Conservation (phyloP, 2,113 vertebrate genomes). For the Dasyornis broadbenti region DNA sequence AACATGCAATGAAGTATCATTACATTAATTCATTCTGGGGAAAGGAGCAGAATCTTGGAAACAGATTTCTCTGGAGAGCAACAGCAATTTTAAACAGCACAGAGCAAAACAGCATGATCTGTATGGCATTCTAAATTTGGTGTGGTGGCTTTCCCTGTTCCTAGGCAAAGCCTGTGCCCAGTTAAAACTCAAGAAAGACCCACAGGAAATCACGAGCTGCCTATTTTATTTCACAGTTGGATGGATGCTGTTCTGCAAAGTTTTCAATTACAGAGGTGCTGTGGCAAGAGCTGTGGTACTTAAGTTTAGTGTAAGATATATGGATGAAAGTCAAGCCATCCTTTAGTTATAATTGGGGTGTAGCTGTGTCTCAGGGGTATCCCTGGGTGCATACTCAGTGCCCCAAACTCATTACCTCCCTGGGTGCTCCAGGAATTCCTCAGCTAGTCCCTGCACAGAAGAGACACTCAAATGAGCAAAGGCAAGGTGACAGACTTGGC, state of each 20-base stretch:
- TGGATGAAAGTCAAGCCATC: neutral
- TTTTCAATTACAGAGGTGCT: neutral
- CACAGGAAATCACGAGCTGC: neutral
- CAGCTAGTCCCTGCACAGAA: neutral
- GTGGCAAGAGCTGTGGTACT: neutral
- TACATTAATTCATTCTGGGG: neutral
- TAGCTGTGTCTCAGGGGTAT: neutral
- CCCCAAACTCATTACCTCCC: neutral
- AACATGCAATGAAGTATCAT: neutral
- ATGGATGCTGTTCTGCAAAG: neutral
- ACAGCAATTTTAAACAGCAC: neutral
- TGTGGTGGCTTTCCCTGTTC: neutral
- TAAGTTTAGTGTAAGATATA: neutral
- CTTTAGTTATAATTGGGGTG: neutral
- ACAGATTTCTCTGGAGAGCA: neutral
- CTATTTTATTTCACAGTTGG: neutral
- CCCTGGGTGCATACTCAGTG: neutral
- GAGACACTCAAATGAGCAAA: neutral
- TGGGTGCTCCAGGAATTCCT: neutral
- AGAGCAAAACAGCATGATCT: neutral
- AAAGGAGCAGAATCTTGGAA: neutral
- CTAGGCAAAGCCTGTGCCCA: neutral
- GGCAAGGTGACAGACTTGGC: neutral
- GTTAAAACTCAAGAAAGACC: neutral
- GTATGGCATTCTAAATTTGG: neutral